Base-by-base conservation (phyloP, 2,888 invertebrate genomes). In the Drosophila ezoana region DNA sequence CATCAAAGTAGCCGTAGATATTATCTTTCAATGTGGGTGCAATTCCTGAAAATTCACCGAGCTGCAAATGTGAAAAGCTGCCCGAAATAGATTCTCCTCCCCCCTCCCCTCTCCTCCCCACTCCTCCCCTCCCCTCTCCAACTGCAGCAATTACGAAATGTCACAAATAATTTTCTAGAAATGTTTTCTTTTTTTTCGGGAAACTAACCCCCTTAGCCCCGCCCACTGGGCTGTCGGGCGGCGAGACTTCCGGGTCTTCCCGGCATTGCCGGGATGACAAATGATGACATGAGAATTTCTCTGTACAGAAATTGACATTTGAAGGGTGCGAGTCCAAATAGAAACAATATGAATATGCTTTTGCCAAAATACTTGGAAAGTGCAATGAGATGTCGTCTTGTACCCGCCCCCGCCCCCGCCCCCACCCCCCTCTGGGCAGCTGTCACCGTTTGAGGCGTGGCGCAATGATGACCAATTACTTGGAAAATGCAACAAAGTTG, bases 401-500 rank as follows among this genome's bases (percentile, higher is more conserved):
- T 9, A 1, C 14, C 5, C 37, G 28, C 11, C 3, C 23, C 16
- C 3, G 18, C 0, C 16, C 2, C 23, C 14, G 8, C 2, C 6
- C 14, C 38, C 18, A 5, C 2, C n/a, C 20, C 16, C 13, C 16
- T 28, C 16, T 28, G 16, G 45, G 38, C 38, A 48, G 61, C 85
- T 85, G 81, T 77, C 81, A 85, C 33, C 41, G 14, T 41, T 58
- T 65, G 66, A 59, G 72, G 69, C 65, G 57, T 53, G 59, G 44
- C 52, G 66, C 76, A 73, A 72, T 64, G 87, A 80, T 84, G 84
- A 87, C 84, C 87, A 84, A 84, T 84, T 84, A 85, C 87, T 85
- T 74, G 81, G 87, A 84, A 87, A 81, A 72, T 81, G 82, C 82
- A 85, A 84, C 87, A 84, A 87, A 74, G 82, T 84, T 78, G 87